Base-by-base conservation (phyloP, 2,888 invertebrate species). In the Ashinkailepas kermadecensis region DNA sequence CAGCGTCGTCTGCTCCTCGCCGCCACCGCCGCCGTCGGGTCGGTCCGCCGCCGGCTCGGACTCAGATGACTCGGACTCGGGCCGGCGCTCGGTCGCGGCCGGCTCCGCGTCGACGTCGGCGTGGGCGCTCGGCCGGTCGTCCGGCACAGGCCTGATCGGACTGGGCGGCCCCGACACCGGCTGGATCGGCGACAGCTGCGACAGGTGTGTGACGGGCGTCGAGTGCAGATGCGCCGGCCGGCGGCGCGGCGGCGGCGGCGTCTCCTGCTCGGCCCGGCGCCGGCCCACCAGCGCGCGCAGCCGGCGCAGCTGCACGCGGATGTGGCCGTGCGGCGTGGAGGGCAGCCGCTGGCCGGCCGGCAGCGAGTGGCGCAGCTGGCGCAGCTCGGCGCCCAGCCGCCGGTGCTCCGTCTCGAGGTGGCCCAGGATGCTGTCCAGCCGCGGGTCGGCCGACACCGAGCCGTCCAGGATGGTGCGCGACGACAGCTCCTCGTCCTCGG, bases 351-450 rank as follows among this genome's bases (percentile, higher is more conserved):
- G 54, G 15, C 56, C 74, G 21, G 74, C 23, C 18, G 74, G 74
- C 74, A 74, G 74, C 21, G 56, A 54, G 21, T 39, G 10, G 9
- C 74, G 54, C 56, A 74, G 74, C 54, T 56, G 74, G 18, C 21
- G 74, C 54, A 74, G 74, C 54, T 74, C 74, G 56, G 21, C 74
- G 18, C 54, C 54, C 74, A 74, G 74, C 21, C 39, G 74, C 87
- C 86, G 86, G 84, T 87, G 87, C 85, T 88, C 87, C 80, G 90
- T 89, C 87, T 94, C 93, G 83, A 94, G 87, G 85, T 93, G 92
- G 83, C 88, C 89, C 81, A 94, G 93, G 84, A 93, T 91, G 85
- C 92, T 91, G 85, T 93, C 91, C 80, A 94, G 86, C 86, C 93
- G 91, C 25, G 88, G 87, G 25, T 91, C 74, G 56, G 10, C 9